phyloP scores from a whole-genome alignment of 2,797 vertebrate species.

The Lagodon rhomboides region DNA sequence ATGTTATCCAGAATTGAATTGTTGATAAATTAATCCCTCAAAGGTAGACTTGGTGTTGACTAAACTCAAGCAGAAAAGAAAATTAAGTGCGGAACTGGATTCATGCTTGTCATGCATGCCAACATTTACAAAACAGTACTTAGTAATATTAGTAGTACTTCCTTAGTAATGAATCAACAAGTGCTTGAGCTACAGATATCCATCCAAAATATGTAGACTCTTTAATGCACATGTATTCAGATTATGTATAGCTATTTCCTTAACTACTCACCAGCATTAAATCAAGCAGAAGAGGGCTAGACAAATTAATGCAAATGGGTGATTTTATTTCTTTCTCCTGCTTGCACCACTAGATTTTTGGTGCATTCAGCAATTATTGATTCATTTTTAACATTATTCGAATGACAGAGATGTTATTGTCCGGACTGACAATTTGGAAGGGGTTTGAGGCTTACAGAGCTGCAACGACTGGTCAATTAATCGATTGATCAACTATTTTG shows the following conservation, averaged over 20 bases:
- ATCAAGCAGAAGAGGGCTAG: no score
- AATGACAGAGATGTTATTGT: slow-evolving; percentile 6
- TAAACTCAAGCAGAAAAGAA: not conserved
- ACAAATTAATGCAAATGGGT: not conserved
- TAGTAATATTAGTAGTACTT: not conserved
- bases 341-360: not conserved
- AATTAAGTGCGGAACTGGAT: not conserved
- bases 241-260: not conserved
- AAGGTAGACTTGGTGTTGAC: not conserved
- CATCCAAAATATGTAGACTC: not conserved
- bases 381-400: not conserved
- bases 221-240: not conserved
- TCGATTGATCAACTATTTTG: no score
- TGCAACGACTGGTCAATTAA: no score
- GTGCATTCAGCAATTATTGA: not conserved
- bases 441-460: not conserved
- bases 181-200: not conserved
- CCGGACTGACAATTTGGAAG: no score
- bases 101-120: not conserved
- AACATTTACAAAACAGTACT: not conserved
- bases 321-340: not conserved
- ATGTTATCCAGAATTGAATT: not conserved
- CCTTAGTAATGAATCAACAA: not conserved
- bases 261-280: not conserved
- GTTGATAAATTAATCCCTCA: not conserved